Conservation (phyloP, 2,113 vertebrate genomes). For the Microcebus lehilahytsara region DNA sequence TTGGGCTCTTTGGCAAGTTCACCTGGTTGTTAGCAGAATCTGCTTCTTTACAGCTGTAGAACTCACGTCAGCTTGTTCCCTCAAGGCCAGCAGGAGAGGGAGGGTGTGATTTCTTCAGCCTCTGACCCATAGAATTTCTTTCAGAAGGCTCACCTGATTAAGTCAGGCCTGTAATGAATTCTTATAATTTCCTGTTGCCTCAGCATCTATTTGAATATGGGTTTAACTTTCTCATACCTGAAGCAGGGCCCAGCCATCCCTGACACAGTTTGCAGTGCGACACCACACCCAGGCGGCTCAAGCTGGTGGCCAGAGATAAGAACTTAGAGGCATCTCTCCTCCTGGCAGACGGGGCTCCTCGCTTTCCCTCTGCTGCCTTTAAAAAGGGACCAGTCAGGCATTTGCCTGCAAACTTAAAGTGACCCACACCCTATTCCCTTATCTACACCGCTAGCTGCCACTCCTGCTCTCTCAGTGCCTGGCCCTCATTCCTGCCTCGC, state of each 20-base stretch:
- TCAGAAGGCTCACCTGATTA: neutral
- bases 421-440: neutral
- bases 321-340: neutral
- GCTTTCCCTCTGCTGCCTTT: neutral
- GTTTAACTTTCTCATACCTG: neutral
- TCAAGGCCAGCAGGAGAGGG: neutral
- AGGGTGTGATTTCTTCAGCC: neutral
- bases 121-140: neutral
- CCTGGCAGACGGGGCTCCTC: neutral
- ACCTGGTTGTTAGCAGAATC: neutral
- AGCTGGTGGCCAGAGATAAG: neutral
- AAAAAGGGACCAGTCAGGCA: neutral
- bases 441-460: neutral
- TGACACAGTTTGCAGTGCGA: neutral
- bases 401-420: neutral
- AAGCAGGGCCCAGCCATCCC: neutral
- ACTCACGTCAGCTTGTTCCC: neutral
- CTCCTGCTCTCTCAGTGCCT: neutral
- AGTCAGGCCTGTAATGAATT: neutral
- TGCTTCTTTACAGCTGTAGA: neutral
- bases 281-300: neutral
- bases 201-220: neutral
- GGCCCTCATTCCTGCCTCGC: neutral
- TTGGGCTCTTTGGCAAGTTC: neutral
- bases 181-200: neutral